A percentile compares a stretch with the other conserved stretches of the same genome.
Conservation (phyloP, 2,797 vertebrate genomes). For the Peromyscus nudipes region DNA sequence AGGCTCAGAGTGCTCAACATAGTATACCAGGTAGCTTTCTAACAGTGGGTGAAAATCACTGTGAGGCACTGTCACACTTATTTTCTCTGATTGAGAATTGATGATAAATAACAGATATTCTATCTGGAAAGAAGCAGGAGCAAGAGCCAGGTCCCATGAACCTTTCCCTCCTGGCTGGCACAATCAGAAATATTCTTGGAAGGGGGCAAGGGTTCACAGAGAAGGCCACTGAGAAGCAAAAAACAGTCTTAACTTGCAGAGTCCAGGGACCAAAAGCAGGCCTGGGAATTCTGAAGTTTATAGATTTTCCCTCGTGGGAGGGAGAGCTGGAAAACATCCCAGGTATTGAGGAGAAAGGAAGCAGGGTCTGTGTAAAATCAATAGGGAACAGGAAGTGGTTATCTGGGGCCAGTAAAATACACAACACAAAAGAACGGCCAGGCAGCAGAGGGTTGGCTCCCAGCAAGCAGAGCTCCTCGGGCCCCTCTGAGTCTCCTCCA, state of each 20-base stretch:
- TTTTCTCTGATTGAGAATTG: not conserved
- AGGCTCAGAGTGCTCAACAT: not conserved
- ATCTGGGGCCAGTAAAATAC: conserved; percentile 81
- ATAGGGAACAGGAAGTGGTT: conserved; percentile 84
- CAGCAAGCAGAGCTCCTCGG: not conserved
- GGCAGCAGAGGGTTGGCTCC: conserved; percentile 47
- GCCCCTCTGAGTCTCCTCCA: conserved; percentile 65
- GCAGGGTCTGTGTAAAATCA: conserved; percentile 83
- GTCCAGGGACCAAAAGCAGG: conserved; percentile 61
- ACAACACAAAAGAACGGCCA: conserved; percentile 72
- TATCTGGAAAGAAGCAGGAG: not conserved
- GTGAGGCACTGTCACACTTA: not conserved
- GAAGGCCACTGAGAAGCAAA: not conserved
- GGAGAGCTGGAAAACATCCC: conserved; percentile 84
- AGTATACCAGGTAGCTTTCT: not conserved
- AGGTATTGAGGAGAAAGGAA: conserved; percentile 86
- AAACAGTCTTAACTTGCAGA: conserved; percentile 7
- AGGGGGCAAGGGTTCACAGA: not conserved
- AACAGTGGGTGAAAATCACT: not conserved
- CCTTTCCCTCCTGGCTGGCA: not conserved
- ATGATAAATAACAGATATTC: not conserved
- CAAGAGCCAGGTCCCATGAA: not conserved
- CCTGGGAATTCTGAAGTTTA: conserved; percentile 77
- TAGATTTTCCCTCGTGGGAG: conserved; percentile 77
- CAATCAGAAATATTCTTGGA: not conserved